Percentiles rank a stretch among this genome's conserved stretches.
These are phyloP conservation scores for Cepaea nemoralis DNA, from an alignment of 1,140 invertebrate species.

Conservation along the genomic window DNA sequence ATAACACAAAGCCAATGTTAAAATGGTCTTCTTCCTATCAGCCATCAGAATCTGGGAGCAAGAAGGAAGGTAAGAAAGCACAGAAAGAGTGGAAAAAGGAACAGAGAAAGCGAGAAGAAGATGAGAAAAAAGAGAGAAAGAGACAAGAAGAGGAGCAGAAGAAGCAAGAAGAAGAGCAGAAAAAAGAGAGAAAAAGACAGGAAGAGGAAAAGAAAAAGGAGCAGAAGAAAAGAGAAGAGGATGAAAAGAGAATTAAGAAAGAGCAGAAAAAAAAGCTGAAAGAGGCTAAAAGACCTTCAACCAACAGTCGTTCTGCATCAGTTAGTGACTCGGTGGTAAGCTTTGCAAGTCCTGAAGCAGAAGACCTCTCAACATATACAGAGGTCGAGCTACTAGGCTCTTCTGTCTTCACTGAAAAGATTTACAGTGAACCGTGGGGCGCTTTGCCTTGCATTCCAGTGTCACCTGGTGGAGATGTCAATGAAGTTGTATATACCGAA, in stretches of 20 bases:
- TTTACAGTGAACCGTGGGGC: background rate
- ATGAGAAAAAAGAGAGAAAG: background rate
- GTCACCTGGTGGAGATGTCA: background rate
- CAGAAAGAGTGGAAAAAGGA: background rate
- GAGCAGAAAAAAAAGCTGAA: background rate
- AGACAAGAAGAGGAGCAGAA: background rate
- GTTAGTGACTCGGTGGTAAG: background rate
- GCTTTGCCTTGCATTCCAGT: background rate
- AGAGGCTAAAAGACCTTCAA: background rate
- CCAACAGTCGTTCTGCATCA: background rate
- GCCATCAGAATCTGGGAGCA: background rate
- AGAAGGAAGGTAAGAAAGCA: background rate
- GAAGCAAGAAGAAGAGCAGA: background rate
- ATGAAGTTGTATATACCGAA: background rate
- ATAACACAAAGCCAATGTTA: background rate
- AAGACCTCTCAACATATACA: background rate
- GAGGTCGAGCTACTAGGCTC: background rate
- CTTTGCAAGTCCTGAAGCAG: background rate
- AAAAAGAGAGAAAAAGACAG: conserved; percentile 10
- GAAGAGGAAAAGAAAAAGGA: conserved; percentile 7
- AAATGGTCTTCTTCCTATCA: background rate
- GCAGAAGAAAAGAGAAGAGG: background rate
- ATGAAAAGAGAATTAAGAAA: background rate
- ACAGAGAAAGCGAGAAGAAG: conserved; percentile 16
- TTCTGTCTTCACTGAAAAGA: background rate